Base-by-base conservation (phyloP, 2,113 vertebrate species). In the Oncorhynchus mykiss region DNA sequence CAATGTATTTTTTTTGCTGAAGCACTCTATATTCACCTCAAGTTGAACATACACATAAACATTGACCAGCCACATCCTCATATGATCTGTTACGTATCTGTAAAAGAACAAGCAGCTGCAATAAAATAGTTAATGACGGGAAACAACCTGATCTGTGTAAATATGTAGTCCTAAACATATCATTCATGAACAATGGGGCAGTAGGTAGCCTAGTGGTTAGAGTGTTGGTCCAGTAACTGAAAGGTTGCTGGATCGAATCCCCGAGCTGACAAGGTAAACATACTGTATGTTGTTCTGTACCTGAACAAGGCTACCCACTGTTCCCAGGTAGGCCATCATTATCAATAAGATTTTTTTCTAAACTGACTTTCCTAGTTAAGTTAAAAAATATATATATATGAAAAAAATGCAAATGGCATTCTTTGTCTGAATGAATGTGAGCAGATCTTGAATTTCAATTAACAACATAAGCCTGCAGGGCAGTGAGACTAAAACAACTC, bases 401-500 rank as follows among this genome's bases (percentile, higher is more conserved):
- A 7, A 34, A 34, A 7, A 34, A 34, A 4, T 13, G 34, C 5
- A 48, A 48, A 22, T 20, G 31, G 24, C 11, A 22, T 70, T 70
- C 67, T 45, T 31, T 34, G 31, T 68, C 31, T 68, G 27, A 31
- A n/a, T 68, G 27, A 31, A 3, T 68, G 67, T 34, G 67, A 68
- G 9, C 8, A 39, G 27, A 54, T 64, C 27, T 16, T 8, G 34
- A 66, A 72, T 39, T 79, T 49, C 68, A 77, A 62, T 79, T 74
- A 67, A 4, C 66, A 67, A 73, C 67, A 66, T 69, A 29, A 45
- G 45, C 51, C 66, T 74, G 74, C 66, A 54, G 71, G 34, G 24
- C 1, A 71, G 29, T 0, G 60, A 66, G 75, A 24, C 59, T 71
- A 66, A 24, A 75, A 51, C 45, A 45, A 25, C 31, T n/a, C 49